Base-by-base conservation (phyloP, 2,888 invertebrate species). In the Syritta pipiens region DNA sequence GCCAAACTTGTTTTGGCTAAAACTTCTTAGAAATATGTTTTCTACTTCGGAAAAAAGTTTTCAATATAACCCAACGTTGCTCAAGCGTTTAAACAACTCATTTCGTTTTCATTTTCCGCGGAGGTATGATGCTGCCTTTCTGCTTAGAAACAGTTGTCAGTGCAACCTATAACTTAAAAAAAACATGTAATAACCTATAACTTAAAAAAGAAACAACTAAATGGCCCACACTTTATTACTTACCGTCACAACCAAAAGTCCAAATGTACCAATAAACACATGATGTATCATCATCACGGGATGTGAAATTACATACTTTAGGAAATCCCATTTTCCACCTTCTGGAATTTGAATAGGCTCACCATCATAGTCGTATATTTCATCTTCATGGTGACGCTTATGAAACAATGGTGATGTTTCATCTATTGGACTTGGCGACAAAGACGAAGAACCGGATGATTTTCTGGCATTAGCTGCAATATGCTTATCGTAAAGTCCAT, bases 211-310 rank as follows among this genome's bases (percentile, higher is more conserved):
- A 59, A 49, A 10, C 6, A 32, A 20, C 10, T n/a, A n/a, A n/a
- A n/a, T n/a, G n/a, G n/a, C n/a, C n/a, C n/a, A n/a, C n/a, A n/a
- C n/a, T n/a, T 24, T 14, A 37, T 12, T 24, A 90, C 93, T 91
- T 84, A 94, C 94, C 86, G 93, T 93, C 57, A 94, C 93, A 63
- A 94, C 93, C 17, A 93, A 89, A 84, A 94, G 92, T 0, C 94
- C 94, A 84, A 94, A 93, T 0, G 93, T 92, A 0, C 94, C 94
- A 46, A 94, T 93, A 84, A 94, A 93, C 9, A 94, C 89, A 83
- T 94, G 94, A 87, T 94, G 94, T 84, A 93, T 91, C 83, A 94
- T 91, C 83, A 94, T 94, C 6, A 94, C 91, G 0, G 93, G 93
- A 85, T 94, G 93, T 72, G 91, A 90, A 9, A 89, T 86, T 82